Evolutionary conservation across 2,888 invertebrate genomes (phyloP).

Genomic region (Cephonodes hylas): DNA sequence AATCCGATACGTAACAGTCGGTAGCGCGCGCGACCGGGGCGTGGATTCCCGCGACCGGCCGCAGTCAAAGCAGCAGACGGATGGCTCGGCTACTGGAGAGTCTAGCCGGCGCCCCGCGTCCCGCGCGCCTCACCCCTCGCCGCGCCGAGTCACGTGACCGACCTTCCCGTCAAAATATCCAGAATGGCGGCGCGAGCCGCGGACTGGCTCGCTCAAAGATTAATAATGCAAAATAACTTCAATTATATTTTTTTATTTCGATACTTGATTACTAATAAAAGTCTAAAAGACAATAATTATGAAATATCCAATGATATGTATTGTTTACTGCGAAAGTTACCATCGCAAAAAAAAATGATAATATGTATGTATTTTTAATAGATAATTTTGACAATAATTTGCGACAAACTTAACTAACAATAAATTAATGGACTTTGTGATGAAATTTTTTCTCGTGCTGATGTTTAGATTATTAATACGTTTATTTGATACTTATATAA

Average conservation of each 20-base stretch:
- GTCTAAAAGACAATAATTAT: too few species aligned
- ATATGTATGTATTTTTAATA: too few species aligned
- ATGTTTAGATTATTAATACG: too few species aligned
- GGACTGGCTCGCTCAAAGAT: constrained; percentile 57
- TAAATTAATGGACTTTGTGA: too few species aligned
- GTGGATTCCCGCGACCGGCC: constrained; percentile 72
- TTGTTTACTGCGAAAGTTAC: too few species aligned
- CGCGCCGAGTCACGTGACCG: constrained; percentile 86
- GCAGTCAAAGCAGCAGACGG: constrained; percentile 80
- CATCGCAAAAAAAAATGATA: too few species aligned
- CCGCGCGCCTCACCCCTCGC: constrained; percentile 47
- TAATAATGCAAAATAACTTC: constrained; percentile 18
- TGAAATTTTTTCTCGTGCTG: too few species aligned
- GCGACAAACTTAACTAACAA: too few species aligned
- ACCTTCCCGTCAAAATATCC: constrained; percentile 92
- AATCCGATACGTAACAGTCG: constrained; percentile 44
- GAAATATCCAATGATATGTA: too few species aligned
- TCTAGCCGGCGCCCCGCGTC: constrained; percentile 81
- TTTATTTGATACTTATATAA: too few species aligned
- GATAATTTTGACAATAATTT: too few species aligned
- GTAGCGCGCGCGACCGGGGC: constrained; percentile 61
- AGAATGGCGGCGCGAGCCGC: constrained; percentile 78
- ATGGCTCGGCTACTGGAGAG: constrained; percentile 83
- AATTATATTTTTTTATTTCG: not conserved
- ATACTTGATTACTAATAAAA: too few species aligned